Conservation (phyloP, 2,113 vertebrate species). For the Mixornis gularis region DNA sequence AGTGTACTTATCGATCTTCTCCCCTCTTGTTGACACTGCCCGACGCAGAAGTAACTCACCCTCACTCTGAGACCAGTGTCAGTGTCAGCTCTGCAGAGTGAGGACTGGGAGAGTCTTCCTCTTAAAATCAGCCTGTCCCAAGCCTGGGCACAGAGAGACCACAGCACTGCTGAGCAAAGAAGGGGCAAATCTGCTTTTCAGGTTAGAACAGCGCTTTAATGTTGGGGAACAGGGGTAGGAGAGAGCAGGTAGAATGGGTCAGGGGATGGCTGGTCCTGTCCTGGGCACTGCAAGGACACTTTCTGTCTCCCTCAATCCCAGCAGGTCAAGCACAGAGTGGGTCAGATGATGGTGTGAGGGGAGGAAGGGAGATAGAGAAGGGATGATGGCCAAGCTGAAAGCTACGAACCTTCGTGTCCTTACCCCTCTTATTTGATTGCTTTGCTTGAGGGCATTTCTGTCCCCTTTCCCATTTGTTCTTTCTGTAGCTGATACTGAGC, state of each 20-base stretch:
- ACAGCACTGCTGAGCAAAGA: conserved; percentile 43
- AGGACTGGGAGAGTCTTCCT: not conserved
- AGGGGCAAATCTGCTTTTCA: conserved; percentile 48
- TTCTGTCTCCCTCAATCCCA: not conserved
- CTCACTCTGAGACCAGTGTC: not conserved
- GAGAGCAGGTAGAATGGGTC: not conserved
- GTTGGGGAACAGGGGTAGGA: not conserved
- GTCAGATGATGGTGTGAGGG: not conserved
- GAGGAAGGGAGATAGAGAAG: not conserved
- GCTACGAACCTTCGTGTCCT: not conserved
- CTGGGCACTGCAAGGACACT: not conserved
- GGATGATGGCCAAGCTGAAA: not conserved
- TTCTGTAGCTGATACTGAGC: not conserved
- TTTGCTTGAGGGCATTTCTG: not conserved
- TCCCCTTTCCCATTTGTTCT: not conserved
- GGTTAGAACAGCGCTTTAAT: conserved; percentile 48
- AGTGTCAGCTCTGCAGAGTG: conserved; percentile 14
- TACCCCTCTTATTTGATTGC: not conserved
- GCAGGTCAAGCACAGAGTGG: not conserved
- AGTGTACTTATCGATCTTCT: conserved; percentile 4
- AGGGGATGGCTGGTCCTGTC: not conserved
- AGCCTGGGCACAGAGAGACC: conserved; percentile 17
- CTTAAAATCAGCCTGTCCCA: conserved; percentile 18
- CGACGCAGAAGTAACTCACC: not conserved
- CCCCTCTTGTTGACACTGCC: not conserved